Conservation (phyloP, 2,797 vertebrate species). For the Rhabdomys pumilio region DNA sequence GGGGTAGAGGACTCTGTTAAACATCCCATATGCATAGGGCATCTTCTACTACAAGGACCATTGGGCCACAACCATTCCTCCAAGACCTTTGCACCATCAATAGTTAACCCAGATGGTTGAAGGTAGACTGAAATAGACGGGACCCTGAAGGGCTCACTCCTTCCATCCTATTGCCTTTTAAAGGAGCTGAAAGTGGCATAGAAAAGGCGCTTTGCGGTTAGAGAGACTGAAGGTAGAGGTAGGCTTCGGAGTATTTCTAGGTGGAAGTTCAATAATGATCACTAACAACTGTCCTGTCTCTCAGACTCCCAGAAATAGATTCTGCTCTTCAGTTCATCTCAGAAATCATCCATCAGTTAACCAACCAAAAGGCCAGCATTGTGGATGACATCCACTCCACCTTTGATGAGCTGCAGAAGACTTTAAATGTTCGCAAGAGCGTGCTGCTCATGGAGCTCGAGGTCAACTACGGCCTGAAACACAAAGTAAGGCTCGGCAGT, state of each 20-base stretch:
- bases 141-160: not conserved
- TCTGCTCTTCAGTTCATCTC: constrained; percentile 95
- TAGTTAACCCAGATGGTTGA: not conserved
- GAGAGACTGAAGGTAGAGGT: not conserved
- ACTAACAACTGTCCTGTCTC: constrained; percentile 55
- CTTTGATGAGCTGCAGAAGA: constrained; percentile 98
- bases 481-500: constrained; percentile 93
- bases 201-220: not conserved
- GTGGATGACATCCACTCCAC: constrained; percentile 96
- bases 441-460: constrained; percentile 99
- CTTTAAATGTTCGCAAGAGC: constrained; percentile 97
- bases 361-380: constrained; percentile 96
- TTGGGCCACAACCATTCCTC: not conserved
- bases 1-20: not conserved
- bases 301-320: constrained; percentile 97
- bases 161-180: not conserved
- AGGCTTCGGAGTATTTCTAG: not conserved
- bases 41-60: not conserved
- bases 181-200: constrained; percentile 6
- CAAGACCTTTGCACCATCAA: not conserved
- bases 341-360: constrained; percentile 97
- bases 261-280: constrained; percentile 11
- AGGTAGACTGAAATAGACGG: not conserved
- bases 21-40: not conserved
- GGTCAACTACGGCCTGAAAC: constrained; percentile 98